These are phyloP conservation scores for Sipha flava DNA, from an alignment of 1,140 invertebrate species.

Conservation along the genomic window DNA sequence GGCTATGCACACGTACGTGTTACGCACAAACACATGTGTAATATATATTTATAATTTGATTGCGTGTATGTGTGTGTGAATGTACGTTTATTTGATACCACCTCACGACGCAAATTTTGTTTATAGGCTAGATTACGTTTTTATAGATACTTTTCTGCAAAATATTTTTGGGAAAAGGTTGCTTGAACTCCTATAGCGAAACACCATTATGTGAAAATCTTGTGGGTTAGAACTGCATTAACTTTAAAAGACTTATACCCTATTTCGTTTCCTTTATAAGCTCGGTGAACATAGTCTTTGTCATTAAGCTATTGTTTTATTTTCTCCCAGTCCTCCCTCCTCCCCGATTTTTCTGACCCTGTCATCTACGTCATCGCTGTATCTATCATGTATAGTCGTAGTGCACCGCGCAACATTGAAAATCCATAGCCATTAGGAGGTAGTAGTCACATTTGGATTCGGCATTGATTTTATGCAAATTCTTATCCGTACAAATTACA, in stretches of 20 bases:
- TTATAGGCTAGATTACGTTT: background rate
- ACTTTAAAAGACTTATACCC: constrained; percentile 10
- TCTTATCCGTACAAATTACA: too few species aligned
- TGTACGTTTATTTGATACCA: background rate
- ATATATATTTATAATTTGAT: background rate
- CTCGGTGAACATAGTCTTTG: background rate
- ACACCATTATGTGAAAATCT: background rate
- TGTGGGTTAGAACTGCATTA: background rate
- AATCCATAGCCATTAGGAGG: background rate
- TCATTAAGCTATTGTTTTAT: background rate
- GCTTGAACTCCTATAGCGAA: background rate
- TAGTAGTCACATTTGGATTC: background rate
- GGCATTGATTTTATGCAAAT: background rate
- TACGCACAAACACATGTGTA: too few species aligned
- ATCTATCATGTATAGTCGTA: too few species aligned
- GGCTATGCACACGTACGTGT: too few species aligned
- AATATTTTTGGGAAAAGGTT: background rate
- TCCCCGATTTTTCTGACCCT: background rate
- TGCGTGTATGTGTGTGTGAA: background rate
- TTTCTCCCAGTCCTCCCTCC: background rate
- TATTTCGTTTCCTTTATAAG: background rate
- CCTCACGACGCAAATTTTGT: too few species aligned
- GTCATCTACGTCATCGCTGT: too few species aligned
- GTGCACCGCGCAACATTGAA: too few species aligned
- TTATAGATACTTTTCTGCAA: background rate